Percentiles rank a stretch among this genome's conserved stretches.
phyloP scores from a whole-genome alignment of 1,140 invertebrate genomes.

The Eumaeus atala region DNA sequence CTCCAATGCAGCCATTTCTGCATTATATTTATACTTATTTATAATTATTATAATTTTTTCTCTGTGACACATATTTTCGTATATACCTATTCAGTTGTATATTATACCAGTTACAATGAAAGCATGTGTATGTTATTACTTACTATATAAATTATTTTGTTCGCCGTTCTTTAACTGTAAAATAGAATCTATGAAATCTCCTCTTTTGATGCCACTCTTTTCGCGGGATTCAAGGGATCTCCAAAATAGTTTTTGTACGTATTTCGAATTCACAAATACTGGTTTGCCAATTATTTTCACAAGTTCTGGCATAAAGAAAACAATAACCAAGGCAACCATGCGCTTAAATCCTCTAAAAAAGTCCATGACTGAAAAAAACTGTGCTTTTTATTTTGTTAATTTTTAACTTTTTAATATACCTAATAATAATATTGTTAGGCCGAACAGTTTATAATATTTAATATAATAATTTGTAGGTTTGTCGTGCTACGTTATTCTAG shows the following conservation, averaged over 20 bases:
- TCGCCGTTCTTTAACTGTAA: constrained; percentile 23
- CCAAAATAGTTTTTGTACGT: constrained; percentile 25
- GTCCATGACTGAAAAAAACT: constrained; percentile 17
- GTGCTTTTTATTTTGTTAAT: no score
- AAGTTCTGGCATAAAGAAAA: constrained; percentile 27
- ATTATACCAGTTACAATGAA: no score
- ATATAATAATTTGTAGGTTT: no score
- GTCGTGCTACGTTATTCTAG: no score
- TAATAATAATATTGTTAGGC: no score
- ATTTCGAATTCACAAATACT: constrained; percentile 19
- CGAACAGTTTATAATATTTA: no score
- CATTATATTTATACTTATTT: no score
- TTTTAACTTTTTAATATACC: no score
- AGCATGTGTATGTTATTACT: constrained; percentile 16
- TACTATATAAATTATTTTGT: constrained; percentile 25
- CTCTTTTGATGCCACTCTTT: constrained; percentile 24
- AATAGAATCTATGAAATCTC: constrained; percentile 26
- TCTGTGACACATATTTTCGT: no score
- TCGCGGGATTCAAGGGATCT: constrained; percentile 33
- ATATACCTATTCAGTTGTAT: no score
- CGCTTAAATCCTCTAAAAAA: constrained; percentile 25
- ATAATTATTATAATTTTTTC: no score
- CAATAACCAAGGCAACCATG: constrained; percentile 22
- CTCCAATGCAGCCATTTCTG: no score
- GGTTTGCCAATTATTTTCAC: constrained; percentile 18